These are phyloP conservation scores for Tragulus kanchil DNA, from an alignment of 2,113 vertebrate genomes.

Conservation along the genomic window DNA sequence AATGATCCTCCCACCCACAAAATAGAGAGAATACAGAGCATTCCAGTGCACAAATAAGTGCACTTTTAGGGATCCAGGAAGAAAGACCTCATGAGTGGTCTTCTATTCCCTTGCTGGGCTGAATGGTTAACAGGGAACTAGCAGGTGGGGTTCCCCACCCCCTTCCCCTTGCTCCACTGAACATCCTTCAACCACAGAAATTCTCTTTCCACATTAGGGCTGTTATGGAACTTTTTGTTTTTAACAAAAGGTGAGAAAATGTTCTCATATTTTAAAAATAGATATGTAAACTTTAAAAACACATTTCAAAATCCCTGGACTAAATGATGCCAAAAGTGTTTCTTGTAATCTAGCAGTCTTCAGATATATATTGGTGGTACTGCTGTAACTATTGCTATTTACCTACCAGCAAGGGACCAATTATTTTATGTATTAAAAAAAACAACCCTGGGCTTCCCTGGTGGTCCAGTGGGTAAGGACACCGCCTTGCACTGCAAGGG, in stretches of 20 bases:
- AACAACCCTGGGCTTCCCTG: too few relatives aligned
- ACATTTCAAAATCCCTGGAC: neutral
- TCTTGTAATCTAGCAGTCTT: neutral
- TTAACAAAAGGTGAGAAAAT: neutral
- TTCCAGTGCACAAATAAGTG: neutral
- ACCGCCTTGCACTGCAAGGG: too few relatives aligned
- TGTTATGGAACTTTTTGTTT: neutral
- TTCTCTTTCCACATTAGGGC: neutral
- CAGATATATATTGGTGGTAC: neutral
- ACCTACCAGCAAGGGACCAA: neutral
- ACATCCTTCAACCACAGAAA: neutral
- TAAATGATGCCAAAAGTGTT: neutral
- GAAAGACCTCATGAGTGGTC: neutral
- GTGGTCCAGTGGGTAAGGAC: too few relatives aligned
- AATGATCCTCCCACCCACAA: neutral
- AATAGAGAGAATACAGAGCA: neutral
- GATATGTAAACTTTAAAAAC: neutral
- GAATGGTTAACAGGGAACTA: neutral
- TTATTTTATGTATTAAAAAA: too few relatives aligned
- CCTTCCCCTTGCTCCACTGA: neutral
- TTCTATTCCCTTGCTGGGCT: neutral
- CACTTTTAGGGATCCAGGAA: neutral
- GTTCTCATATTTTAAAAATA: neutral
- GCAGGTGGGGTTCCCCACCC: neutral
- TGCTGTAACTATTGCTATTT: neutral